Evolutionary conservation across 1,140 invertebrate species (phyloP), one percentile per base, ranked within the genome.

Genomic region (Orussus abietinus): DNA sequence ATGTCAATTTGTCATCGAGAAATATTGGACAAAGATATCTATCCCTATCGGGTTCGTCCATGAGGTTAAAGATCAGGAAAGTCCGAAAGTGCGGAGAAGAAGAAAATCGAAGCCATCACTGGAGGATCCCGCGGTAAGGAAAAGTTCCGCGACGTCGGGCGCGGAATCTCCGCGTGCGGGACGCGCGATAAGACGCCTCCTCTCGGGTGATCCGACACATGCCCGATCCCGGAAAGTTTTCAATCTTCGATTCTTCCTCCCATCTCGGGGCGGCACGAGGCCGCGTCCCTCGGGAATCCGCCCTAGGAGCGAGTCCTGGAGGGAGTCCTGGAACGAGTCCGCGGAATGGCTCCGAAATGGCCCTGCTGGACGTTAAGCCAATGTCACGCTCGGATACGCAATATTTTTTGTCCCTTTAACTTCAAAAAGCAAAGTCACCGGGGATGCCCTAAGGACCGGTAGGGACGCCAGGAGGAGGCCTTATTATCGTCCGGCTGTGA

Each of bases 141-240:
- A n/a, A n/a, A n/a, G n/a, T n/a, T n/a, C n/a, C n/a, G n/a, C n/a
- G n/a, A n/a, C n/a, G n/a, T n/a, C n/a, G n/a, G n/a, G n/a, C n/a
- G n/a, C n/a, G n/a, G n/a, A n/a, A n/a, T n/a, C n/a, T n/a, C n/a
- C 45, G 54, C 32, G 47, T 61, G 57, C 49, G 49, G 51, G 55
- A 54, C 53, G 50, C 54, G 54, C 53, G 59, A 66, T 66, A 66
- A 64, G 56, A 54, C 51, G 57, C 44, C 48, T 45, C 50, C 42
- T 51, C 45, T 47, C 42, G 47, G 54, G 58, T 53, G 55, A 61
- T 62, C 55, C 62, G 60, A 61, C 61, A 65, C 22, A 25, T n/a
- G n/a, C 61, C 59, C 61, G 64, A 65, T 67, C 64, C 57, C 56
- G 42, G 51, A 65, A 62, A 52, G 61, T 59, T 65, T 65, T 65